Conservation (phyloP, 2,113 vertebrate species). For the Sander vitreus region DNA sequence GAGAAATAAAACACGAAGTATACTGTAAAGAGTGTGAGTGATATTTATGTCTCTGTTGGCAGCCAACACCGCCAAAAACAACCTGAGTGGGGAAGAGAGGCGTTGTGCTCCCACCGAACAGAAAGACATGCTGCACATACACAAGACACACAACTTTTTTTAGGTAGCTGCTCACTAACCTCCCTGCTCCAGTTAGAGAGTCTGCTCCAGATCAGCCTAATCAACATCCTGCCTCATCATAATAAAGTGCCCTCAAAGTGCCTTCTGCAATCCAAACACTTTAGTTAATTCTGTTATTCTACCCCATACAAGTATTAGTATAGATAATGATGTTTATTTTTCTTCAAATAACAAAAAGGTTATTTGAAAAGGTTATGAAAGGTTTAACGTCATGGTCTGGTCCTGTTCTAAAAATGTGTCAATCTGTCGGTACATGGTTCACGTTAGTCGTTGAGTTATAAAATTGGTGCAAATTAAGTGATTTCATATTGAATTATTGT, state of each 20-base stretch:
- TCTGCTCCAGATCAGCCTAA: constrained; percentile 35
- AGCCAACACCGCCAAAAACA: constrained; percentile 39
- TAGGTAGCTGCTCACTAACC: constrained; percentile 21
- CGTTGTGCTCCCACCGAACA: constrained; percentile 39
- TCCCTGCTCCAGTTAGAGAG: constrained; percentile 41
- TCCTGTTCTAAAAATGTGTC: background rate
- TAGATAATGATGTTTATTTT: background rate
- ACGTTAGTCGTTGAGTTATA: background rate
- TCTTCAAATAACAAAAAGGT: background rate
- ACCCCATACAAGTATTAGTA: background rate
- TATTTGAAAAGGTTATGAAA: background rate
- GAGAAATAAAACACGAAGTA: constrained; percentile 14
- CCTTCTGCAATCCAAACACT: constrained; percentile 1
- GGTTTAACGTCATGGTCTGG: background rate
- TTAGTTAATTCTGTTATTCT: constrained; percentile 13
- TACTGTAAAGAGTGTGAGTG: constrained; percentile 11
- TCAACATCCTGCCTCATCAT: constrained; percentile 30
- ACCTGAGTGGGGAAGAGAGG: constrained; percentile 55
- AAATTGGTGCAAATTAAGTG: background rate
- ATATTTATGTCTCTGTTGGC: constrained; percentile 31
- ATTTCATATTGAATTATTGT: background rate
- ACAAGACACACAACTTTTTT: constrained; percentile 24
- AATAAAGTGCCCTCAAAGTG: constrained; percentile 15
- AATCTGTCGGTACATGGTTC: background rate
- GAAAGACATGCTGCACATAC: constrained; percentile 25